phyloP scores from a whole-genome alignment of 2,113 vertebrate species.

The Leptocoma aspasia region DNA sequence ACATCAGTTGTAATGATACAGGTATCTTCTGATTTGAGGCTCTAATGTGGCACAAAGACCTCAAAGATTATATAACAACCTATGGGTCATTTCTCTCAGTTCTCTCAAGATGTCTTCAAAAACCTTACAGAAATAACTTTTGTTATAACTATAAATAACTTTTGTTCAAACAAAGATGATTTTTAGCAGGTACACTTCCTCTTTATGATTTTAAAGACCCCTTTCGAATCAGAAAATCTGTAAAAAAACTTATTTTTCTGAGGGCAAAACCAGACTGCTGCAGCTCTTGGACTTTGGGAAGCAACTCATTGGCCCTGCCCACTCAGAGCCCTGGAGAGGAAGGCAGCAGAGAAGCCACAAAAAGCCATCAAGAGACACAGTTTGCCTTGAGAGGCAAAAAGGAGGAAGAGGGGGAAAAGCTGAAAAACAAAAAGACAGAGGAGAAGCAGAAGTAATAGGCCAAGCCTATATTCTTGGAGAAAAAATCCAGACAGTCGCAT shows the following conservation, averaged over 20 bases:
- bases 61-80: background rate
- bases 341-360: background rate
- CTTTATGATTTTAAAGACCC: background rate
- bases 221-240: background rate
- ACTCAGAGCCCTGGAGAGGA: background rate
- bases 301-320: background rate
- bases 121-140: background rate
- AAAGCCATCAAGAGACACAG: background rate
- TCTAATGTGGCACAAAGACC: background rate
- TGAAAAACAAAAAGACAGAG: background rate
- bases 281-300: background rate
- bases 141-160: background rate
- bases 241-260: background rate
- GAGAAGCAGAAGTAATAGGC: background rate
- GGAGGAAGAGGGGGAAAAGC: accelerated
- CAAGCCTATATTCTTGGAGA: background rate
- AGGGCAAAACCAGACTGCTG: background rate
- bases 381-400: background rate
- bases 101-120: background rate
- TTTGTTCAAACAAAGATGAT: background rate
- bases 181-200: background rate
- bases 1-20: background rate
- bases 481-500: background rate
- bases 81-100: background rate
- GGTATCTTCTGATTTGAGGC: background rate